phyloP scores from a whole-genome alignment of 92 coral and sea anemone genomes.

The Paragorgia papillata region DNA sequence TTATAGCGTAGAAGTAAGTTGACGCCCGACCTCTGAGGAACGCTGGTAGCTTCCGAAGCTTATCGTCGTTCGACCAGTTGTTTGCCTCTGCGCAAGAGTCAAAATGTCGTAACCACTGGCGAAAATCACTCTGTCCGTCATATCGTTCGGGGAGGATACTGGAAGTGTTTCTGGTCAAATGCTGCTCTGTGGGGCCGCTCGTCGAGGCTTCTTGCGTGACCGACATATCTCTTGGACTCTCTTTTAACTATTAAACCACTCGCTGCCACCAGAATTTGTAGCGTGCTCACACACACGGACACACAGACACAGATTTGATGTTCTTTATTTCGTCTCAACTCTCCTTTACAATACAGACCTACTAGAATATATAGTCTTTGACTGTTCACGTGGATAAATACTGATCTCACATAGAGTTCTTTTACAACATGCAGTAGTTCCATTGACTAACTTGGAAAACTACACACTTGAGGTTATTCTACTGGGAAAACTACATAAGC shows the following conservation, averaged over 20 bases:
- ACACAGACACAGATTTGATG: too few species aligned
- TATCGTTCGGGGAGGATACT: background rate
- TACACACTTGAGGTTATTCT: too few species aligned
- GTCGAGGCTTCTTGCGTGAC: background rate
- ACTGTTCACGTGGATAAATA: too few species aligned
- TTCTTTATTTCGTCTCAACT: too few species aligned
- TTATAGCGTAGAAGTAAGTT: conserved; percentile 57
- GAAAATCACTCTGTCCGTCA: background rate
- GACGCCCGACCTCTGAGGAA: conserved; percentile 33
- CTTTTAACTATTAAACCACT: background rate
- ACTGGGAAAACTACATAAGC: too few species aligned
- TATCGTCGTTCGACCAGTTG: conserved; percentile 28
- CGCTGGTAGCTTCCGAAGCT: conserved; percentile 14
- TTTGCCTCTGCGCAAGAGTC: conserved; percentile 27
- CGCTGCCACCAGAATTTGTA: background rate
- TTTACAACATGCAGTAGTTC: too few species aligned
- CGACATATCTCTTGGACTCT: background rate
- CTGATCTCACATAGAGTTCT: too few species aligned
- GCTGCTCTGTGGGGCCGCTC: background rate
- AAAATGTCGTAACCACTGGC: conserved; percentile 21
- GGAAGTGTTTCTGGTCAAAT: background rate
- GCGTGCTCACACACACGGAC: background rate
- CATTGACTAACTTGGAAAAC: too few species aligned
- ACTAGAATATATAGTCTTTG: too few species aligned
- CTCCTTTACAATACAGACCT: too few species aligned